Percentiles rank a stretch among this genome's conserved stretches.
These are phyloP conservation scores for Alviniconcha marisindica DNA, from an alignment of 1,140 invertebrate genomes.

Conservation along the genomic window DNA sequence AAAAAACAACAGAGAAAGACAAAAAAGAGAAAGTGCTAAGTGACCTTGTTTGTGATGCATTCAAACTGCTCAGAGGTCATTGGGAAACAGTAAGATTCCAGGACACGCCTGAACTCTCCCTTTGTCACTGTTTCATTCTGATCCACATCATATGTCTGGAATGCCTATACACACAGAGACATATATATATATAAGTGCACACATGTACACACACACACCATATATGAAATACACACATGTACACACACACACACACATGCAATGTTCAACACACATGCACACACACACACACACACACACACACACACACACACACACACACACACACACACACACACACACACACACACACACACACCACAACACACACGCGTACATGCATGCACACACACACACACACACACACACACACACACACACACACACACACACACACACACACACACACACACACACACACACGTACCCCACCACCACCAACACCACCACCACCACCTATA, in stretches of 20 bases:
- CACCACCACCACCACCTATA: no score
- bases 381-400: no score
- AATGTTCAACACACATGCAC: not conserved
- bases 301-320: no score
- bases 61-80: constrained; percentile 71
- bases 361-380: no score
- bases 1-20: no score
- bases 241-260: not conserved
- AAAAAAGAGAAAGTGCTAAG: no score
- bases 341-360: no score
- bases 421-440: no score
- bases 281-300: not conserved
- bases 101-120: constrained; percentile 69
- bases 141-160: constrained; percentile 71
- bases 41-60: constrained; percentile 69
- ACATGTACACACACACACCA: not conserved
- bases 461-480: no score
- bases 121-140: constrained; percentile 67
- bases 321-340: no score
- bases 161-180: constrained; percentile 60
- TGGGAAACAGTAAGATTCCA: constrained; percentile 69
- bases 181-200: not conserved
- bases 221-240: not conserved
- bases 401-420: no score
- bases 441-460: no score